Conservation (phyloP, 2,888 invertebrate genomes). For the Eustalomyia histrio region DNA sequence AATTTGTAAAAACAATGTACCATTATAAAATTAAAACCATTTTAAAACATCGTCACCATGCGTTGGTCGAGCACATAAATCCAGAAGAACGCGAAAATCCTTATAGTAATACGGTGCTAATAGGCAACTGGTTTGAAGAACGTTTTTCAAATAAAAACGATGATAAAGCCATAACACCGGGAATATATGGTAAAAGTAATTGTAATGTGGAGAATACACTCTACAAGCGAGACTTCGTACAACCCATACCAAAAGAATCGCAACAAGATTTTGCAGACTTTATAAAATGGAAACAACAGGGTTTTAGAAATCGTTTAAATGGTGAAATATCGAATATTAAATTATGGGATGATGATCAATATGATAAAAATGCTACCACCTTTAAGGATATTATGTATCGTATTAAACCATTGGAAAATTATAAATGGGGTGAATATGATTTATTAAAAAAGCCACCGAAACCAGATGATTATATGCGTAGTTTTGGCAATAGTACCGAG, state of each 20-base stretch:
- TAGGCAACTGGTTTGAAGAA: constrained; percentile 71
- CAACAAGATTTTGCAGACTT: constrained; percentile 24
- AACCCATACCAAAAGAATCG: background rate
- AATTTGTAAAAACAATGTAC: too few species aligned
- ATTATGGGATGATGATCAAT: constrained; percentile 66
- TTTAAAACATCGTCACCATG: too few species aligned
- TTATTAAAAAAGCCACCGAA: background rate
- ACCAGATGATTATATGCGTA: constrained; percentile 58
- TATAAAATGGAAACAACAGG: constrained; percentile 46
- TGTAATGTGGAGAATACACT: constrained; percentile 28
- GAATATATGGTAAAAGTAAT: constrained; percentile 60
- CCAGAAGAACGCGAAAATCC: constrained; percentile 29
- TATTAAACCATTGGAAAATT: constrained; percentile 44
- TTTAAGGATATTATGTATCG: constrained; percentile 66
- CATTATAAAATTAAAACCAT: too few species aligned
- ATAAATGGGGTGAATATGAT: background rate
- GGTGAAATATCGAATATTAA: constrained; percentile 58
- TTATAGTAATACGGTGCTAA: constrained; percentile 64
- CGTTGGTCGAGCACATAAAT: too few species aligned
- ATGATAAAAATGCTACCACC: constrained; percentile 66
- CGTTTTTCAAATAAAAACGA: constrained; percentile 60
- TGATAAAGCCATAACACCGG: constrained; percentile 62
- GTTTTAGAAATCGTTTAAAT: constrained; percentile 65
- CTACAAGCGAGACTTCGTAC: constrained; percentile 45
- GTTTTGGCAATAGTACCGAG: constrained; percentile 67